phyloP scores from a whole-genome alignment of 2,113 vertebrate genomes.

The Ciconia maguari region DNA sequence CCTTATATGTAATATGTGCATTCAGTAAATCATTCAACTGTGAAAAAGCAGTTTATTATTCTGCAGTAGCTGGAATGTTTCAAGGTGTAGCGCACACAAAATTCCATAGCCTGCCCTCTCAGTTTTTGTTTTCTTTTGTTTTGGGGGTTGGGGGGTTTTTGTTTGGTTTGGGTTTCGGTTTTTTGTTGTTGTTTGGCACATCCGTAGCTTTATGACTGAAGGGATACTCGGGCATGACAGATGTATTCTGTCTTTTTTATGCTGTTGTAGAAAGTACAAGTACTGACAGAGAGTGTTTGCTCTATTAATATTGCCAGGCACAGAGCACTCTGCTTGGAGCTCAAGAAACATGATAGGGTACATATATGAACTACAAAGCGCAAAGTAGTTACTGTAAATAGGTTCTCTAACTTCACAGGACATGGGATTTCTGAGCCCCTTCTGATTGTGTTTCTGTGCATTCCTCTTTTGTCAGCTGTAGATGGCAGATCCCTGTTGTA shows the following conservation, averaged over 20 bases:
- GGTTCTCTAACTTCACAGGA: neutral
- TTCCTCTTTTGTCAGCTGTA: neutral
- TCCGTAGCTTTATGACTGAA: neutral
- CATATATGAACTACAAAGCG: neutral
- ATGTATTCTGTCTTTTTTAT: neutral
- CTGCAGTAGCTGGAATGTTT: neutral
- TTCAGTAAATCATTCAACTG: neutral
- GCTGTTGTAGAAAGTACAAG: neutral
- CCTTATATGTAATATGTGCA: rapidly evolving
- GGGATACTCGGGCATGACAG: neutral
- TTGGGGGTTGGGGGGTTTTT: neutral
- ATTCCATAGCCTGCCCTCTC: neutral
- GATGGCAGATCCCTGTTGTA: neutral
- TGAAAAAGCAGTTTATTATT: neutral
- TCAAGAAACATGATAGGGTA: neutral
- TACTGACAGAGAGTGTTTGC: neutral
- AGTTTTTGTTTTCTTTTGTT: neutral
- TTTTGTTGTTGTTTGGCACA: neutral
- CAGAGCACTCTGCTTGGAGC: neutral
- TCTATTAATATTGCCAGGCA: neutral
- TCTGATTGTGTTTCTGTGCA: neutral
- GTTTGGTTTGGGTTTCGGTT: neutral
- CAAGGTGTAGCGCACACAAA: neutral
- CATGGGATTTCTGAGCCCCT: neutral
- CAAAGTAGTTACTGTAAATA: neutral